Base-by-base conservation (phyloP, 2,113 vertebrate species). In the Hydrochoerus hydrochaeris region DNA sequence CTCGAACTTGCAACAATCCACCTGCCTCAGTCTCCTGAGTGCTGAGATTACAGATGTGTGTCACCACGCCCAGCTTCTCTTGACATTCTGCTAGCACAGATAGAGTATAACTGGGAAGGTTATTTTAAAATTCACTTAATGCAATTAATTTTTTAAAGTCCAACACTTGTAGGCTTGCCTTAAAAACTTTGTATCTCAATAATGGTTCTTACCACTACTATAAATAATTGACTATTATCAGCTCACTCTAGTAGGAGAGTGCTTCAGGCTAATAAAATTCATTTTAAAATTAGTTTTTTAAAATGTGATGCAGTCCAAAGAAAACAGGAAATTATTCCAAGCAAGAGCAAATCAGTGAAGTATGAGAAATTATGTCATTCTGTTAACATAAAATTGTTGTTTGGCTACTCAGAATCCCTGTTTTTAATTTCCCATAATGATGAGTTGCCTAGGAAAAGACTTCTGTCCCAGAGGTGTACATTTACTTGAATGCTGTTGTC, bases 211-310 rank as follows among this genome's bases (percentile, higher is more conserved):
- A 92, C 28, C 81, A 97, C 83, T 86, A 94, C 80, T 69, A 95
- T 98, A 87, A 97, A 96, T 97, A 95, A 96, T 96, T 93, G 60
- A 96, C 89, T 92, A 58, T 75, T 95, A 95, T 85, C 57, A 89
- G 38, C 90, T 96, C 90, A 93, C 83, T 89, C 94, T 97, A 97
- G 60, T 89, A 92, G 58, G 38, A 95, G 57, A 97, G 52, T 90
- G 30, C 91, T 90, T 97, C 65, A 75, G 58, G 81, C 93, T 97
- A 96, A 97, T 95, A 95, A 87, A 96, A 95, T 93, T 91, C 46
- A 65, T 94, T 96, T 97, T 85, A 78, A 93, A 95, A 93, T 96
- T 82, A 65, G 54, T 75, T 90, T 97, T 91, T 82, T 5, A 30
- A 91, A 97, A 78, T 83, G 9, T 88, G 80, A 77, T 94, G 16